Percentiles rank a stretch among this genome's conserved stretches.
Evolutionary conservation across 2,113 vertebrate genomes (phyloP).

Genomic region (Mionectes macconnelli): DNA sequence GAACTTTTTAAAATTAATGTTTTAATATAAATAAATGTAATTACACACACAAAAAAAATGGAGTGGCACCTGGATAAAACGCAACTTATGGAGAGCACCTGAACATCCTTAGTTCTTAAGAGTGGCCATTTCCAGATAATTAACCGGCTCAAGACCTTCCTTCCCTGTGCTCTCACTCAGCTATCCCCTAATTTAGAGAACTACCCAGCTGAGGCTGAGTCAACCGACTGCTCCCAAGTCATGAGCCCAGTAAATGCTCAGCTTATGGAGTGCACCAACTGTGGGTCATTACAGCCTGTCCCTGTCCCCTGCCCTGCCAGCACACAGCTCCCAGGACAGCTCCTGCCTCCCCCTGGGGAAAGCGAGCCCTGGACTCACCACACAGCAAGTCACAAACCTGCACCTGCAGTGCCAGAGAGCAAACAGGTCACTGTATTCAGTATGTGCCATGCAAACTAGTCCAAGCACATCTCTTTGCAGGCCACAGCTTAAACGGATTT

Average conservation of each 20-base stretch:
- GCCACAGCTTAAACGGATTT: conserved; percentile 26
- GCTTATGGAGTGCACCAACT: not conserved
- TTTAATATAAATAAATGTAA: conserved; percentile 74
- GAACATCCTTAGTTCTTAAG: not conserved
- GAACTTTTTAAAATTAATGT: conserved; percentile 39
- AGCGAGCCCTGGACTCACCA: not conserved
- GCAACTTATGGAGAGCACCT: conserved; percentile 59
- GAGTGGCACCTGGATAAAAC: conserved; percentile 75
- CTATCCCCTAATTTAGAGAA: conserved; percentile 19
- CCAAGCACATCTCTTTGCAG: conserved; percentile 25
- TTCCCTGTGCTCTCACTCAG: not conserved
- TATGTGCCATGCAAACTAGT: conserved; percentile 25
- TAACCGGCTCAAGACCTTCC: not conserved
- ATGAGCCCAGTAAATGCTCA: conserved; percentile 1
- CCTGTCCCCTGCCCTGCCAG: conserved; percentile 1
- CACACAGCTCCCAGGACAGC: conserved; percentile 26
- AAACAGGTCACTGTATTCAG: conserved; percentile 20
- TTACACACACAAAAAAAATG: conserved; percentile 66
- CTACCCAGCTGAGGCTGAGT: not conserved
- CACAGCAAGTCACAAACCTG: not conserved
- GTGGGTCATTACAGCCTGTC: not conserved
- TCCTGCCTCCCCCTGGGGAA: conserved; percentile 28
- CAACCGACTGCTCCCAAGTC: not conserved
- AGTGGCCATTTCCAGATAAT: not conserved
- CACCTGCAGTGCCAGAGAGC: conserved; percentile 27